These are phyloP conservation scores for Helicolenus hilgendorfi DNA, from an alignment of 2,797 vertebrate genomes.

Conservation along the genomic window DNA sequence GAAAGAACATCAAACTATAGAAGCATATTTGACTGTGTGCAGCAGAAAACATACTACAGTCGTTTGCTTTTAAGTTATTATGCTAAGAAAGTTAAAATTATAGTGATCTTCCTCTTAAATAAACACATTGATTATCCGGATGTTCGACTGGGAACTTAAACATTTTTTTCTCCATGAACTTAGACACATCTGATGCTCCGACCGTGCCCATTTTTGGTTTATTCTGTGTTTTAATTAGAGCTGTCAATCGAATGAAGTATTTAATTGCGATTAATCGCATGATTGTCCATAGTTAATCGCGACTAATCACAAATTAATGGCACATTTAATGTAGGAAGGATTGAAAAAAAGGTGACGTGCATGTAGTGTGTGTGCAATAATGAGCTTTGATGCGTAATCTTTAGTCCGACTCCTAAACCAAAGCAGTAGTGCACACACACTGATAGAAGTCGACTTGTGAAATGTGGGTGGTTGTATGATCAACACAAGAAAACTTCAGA, in stretches of 20 bases:
- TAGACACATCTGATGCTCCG: background rate
- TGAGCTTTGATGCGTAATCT: constrained; percentile 1
- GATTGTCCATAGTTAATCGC: too few relatives aligned
- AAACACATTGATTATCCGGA: background rate
- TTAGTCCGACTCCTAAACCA: background rate
- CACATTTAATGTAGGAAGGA: background rate
- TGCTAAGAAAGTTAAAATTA: background rate
- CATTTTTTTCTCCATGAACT: background rate
- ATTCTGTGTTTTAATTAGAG: background rate
- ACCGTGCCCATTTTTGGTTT: background rate
- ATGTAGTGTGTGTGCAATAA: background rate
- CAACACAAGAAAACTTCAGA: background rate
- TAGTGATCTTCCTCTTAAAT: background rate
- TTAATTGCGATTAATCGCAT: too few relatives aligned
- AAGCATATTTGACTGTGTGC: background rate
- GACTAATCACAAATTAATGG: too few relatives aligned
- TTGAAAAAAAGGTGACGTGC: background rate
- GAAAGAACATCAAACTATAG: background rate
- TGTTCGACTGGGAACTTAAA: background rate
- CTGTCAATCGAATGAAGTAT: too few relatives aligned
- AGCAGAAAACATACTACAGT: background rate
- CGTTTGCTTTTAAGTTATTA: background rate
- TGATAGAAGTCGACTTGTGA: background rate
- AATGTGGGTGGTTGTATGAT: background rate
- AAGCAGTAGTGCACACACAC: background rate